phyloP scores from a whole-genome alignment of 2,113 vertebrate genomes.

The Oreocharis arfaki region DNA sequence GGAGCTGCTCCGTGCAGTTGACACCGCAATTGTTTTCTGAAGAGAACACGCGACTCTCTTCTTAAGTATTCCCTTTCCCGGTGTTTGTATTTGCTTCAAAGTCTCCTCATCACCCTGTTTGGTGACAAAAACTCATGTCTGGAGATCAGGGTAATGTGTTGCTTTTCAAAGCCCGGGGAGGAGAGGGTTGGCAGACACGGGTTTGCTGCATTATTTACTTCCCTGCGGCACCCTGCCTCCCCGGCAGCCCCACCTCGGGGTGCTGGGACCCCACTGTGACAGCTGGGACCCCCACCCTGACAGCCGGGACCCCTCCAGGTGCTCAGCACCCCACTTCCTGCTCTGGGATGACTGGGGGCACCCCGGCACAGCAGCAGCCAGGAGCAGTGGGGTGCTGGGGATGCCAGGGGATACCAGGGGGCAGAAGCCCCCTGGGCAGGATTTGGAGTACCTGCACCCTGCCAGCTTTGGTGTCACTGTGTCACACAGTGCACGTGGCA shows the following conservation, averaged over 20 bases:
- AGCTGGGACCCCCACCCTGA: neutral
- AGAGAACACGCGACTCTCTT: constrained; percentile 58
- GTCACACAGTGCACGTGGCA: rapidly evolving
- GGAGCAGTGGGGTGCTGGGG: rapidly evolving
- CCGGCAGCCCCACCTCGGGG: neutral
- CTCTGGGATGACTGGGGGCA: neutral
- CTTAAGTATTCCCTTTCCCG: constrained; percentile 59
- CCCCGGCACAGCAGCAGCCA: neutral
- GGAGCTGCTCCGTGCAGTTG: neutral
- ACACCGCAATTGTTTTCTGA: constrained; percentile 59
- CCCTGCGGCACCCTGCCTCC: neutral
- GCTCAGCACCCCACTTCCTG: rapidly evolving
- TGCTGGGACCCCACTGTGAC: neutral
- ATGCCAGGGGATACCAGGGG: neutral
- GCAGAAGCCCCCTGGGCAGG: rapidly evolving
- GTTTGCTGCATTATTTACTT: constrained; percentile 50
- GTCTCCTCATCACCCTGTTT: constrained; percentile 62
- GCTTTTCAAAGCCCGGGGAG: constrained; percentile 47
- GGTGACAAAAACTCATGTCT: constrained; percentile 69
- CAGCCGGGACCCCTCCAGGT: neutral
- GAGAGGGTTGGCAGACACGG: constrained; percentile 22
- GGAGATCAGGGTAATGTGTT: constrained; percentile 64
- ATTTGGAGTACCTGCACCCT: no score
- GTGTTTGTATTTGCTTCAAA: constrained; percentile 66
- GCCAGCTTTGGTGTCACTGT: neutral